Base-by-base conservation (phyloP, 2,888 invertebrate species). In the Alentia gelatinosa region DNA sequence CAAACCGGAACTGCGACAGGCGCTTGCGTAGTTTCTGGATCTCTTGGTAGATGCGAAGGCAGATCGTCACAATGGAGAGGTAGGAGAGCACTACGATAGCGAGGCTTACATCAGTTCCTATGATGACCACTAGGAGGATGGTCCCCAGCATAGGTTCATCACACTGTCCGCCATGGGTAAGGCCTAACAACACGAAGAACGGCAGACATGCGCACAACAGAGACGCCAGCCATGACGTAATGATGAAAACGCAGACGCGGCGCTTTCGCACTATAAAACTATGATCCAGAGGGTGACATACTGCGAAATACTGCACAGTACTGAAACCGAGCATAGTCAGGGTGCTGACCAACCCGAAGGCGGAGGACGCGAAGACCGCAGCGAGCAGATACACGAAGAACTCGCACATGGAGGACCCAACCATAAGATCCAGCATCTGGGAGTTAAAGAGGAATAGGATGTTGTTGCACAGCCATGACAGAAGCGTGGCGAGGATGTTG, bases 281-380 rank as follows among this genome's bases (percentile, higher is more conserved):
- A 42, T 93, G 91, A 4, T 91, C 83, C 42, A 93, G 89, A 0
- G 93, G 93, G 7, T 79, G 50, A 47, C 93, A 92, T 9, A 93
- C 91, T 89, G 93, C 93, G 23, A 91, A 90, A 74, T 91, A 93
- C 90, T 93, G 93, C 33, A 92, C 90, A 12, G 90, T 74, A 39
- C 92, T 89, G 50, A 93, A 92, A 19, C 92, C 93, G 4, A 93
- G 88, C 89, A 93, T 90, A 3, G 92, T 92, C n/a, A 93, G 75
- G 3, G 90, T 90, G 84, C 91, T 91, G 15, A 93, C 74, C n/a
- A 92, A 37, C 7, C 92, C 92, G 39, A 92, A 90, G 7, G 91
- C 75, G 4, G 89, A 83, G 0, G 91, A 90, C 39, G 92, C 90
- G 68, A 92, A 91, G 4, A 89, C 79, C 26, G 91, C 92, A 23